A percentile compares a stretch with the other conserved stretches of the same genome.
Evolutionary conservation across 2,113 vertebrate genomes (phyloP).

Genomic region (Tetraodon nigroviridis): DNA sequence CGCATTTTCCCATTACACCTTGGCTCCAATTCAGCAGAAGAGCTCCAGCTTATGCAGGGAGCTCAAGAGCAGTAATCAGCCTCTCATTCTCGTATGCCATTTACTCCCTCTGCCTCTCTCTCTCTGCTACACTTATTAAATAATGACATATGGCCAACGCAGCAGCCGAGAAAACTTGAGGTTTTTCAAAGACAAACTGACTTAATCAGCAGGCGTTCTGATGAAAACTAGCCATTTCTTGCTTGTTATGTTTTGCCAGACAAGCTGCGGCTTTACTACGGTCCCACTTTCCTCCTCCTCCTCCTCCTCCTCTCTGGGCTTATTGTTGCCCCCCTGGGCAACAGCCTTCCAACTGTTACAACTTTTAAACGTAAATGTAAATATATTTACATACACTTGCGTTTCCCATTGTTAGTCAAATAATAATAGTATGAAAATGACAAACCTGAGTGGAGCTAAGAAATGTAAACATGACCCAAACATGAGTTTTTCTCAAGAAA

Average conservation of each 20-base stretch:
- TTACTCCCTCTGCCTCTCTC: slow-evolving; percentile 1
- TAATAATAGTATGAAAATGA: background rate
- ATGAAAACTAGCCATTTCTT: slow-evolving; percentile 35
- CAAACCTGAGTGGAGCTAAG: background rate
- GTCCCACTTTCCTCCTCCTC: slow-evolving; percentile 4
- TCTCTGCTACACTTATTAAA: slow-evolving; percentile 51
- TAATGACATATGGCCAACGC: slow-evolving; percentile 52
- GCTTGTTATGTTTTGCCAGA: slow-evolving; percentile 38
- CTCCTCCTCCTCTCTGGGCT: slow-evolving; percentile 1
- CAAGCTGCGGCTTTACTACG: slow-evolving; percentile 30
- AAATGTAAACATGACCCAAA: slow-evolving; percentile 33
- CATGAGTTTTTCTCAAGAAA: background rate
- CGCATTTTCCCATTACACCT: slow-evolving; percentile 6
- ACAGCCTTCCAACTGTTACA: slow-evolving; percentile 15
- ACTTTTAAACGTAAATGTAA: slow-evolving; percentile 37
- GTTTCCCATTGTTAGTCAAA: slow-evolving; percentile 21
- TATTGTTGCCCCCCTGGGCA: slow-evolving; percentile 19
- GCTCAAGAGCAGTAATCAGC: slow-evolving; percentile 45
- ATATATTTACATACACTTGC: slow-evolving; percentile 22
- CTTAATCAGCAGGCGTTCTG: slow-evolving; percentile 54
- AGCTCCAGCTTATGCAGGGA: slow-evolving; percentile 39
- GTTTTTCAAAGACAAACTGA: slow-evolving; percentile 54
- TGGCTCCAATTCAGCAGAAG: slow-evolving; percentile 27
- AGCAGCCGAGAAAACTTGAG: slow-evolving; percentile 41
- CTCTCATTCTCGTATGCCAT: slow-evolving; percentile 19